These are phyloP conservation scores for Cataglyphis albicans DNA, from an alignment of 2,888 invertebrate genomes.

Conservation along the genomic window DNA sequence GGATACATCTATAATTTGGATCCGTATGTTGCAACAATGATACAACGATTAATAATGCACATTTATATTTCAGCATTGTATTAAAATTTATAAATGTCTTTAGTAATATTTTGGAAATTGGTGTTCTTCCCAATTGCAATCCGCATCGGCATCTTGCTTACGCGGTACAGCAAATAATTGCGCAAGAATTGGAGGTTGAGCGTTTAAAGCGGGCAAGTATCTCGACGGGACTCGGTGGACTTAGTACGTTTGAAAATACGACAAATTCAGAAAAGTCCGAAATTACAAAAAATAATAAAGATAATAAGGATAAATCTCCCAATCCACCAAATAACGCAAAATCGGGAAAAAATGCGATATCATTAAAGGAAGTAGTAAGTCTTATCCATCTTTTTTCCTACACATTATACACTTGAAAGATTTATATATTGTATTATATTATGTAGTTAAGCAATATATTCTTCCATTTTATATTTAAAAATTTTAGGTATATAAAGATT, in stretches of 20 bases:
- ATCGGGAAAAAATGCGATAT: constrained; percentile 80
- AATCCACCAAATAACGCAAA: constrained; percentile 85
- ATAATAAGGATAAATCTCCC: constrained; percentile 20
- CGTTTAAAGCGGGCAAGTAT: constrained; percentile 79
- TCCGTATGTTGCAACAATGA: constrained; percentile 77
- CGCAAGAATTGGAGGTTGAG: constrained; percentile 81
- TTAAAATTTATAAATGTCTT: constrained; percentile 32
- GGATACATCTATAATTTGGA: constrained; percentile 88
- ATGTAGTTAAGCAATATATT: neutral
- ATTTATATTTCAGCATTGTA: neutral
- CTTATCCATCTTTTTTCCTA: neutral
- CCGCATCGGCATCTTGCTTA: constrained; percentile 75
- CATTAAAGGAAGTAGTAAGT: constrained; percentile 73
- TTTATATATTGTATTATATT: neutral
- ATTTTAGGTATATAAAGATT: constrained; percentile 73
- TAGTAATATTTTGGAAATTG: constrained; percentile 80
- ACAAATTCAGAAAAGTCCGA: constrained; percentile 22
- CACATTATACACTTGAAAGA: neutral
- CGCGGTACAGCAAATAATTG: constrained; percentile 82
- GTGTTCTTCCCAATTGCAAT: constrained; percentile 80
- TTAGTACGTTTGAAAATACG: constrained; percentile 7
- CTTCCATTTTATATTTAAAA: neutral
- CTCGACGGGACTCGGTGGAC: constrained; percentile 25
- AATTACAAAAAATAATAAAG: neutral
- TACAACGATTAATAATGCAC: neutral